A percentile compares a stretch with the other conserved stretches of the same genome.
Evolutionary conservation across 1,140 invertebrate genomes (phyloP).

Genomic region (Drosophila chauvacae): DNA sequence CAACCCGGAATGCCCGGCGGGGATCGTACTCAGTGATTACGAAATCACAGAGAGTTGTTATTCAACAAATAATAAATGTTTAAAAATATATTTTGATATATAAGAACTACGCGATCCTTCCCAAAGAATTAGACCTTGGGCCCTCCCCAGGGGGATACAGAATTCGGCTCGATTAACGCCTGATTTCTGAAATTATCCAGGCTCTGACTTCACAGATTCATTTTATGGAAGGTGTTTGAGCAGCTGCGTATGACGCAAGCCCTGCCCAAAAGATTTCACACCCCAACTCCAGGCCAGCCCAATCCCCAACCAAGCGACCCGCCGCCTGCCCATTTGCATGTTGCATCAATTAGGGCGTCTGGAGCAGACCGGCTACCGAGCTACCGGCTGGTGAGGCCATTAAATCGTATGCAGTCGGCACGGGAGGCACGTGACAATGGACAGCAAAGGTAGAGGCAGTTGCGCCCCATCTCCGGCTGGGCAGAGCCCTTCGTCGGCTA

Average conservation of each 20-base stretch:
- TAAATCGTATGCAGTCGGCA: constrained; percentile 62
- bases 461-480: neutral
- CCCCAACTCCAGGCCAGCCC: constrained; percentile 7
- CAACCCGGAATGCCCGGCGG: neutral
- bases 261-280: constrained; percentile 23
- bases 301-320: neutral
- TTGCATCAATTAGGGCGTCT: constrained; percentile 78
- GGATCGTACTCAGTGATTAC: constrained; percentile 1
- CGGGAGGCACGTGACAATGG: constrained; percentile 64
- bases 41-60: neutral
- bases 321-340: constrained; percentile 59
- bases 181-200: constrained; percentile 9
- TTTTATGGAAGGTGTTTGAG: constrained; percentile 22
- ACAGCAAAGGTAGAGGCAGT: constrained; percentile 7
- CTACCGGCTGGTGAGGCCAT: constrained; percentile 46
- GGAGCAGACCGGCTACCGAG: constrained; percentile 32
- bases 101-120: neutral
- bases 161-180: neutral
- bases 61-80: neutral
- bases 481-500: constrained; percentile 3
- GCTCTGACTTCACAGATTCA: neutral
- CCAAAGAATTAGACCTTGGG: neutral
- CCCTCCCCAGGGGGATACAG: neutral
- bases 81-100: neutral
- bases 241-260: constrained; percentile 36